These are phyloP conservation scores for Papilio aristodemus DNA, from an alignment of 1,140 invertebrate species.

Conservation along the genomic window DNA sequence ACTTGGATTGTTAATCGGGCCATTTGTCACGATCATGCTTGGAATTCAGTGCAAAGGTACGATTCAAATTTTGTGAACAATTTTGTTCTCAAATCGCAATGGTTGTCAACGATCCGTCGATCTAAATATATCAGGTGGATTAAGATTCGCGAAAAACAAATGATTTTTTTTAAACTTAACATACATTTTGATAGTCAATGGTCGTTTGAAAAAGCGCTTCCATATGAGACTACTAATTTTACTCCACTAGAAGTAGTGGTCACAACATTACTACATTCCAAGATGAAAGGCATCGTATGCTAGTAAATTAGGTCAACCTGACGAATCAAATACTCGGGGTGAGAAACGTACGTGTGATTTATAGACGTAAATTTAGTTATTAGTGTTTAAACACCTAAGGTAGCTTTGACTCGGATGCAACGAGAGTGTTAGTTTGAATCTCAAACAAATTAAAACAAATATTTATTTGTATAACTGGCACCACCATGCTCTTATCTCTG, in stretches of 20 bases:
- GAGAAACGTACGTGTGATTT: not conserved
- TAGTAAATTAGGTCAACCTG: not conserved
- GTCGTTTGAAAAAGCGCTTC: too few species aligned
- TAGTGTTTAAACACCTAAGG: not conserved
- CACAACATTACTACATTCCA: not conserved
- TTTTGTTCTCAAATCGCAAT: constrained; percentile 57
- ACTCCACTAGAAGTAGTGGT: not conserved
- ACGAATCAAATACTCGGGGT: not conserved
- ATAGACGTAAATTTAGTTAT: not conserved
- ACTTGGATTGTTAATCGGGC: constrained; percentile 74
- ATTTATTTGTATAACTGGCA: too few species aligned
- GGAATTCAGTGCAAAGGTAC: constrained; percentile 67
- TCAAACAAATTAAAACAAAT: too few species aligned
- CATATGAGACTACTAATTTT: not conserved
- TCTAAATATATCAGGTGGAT: not conserved
- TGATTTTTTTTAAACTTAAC: too few species aligned
- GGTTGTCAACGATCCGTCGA: constrained; percentile 5
- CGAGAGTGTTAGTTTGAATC: too few species aligned
- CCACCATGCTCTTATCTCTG: too few species aligned
- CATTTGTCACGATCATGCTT: constrained; percentile 75
- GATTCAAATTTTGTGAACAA: constrained; percentile 69
- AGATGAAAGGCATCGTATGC: not conserved
- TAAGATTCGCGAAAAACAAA: too few species aligned
- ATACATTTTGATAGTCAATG: too few species aligned
- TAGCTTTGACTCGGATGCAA: not conserved